Base-by-base conservation (phyloP, 2,888 invertebrate genomes). In the Aquatica leii region DNA sequence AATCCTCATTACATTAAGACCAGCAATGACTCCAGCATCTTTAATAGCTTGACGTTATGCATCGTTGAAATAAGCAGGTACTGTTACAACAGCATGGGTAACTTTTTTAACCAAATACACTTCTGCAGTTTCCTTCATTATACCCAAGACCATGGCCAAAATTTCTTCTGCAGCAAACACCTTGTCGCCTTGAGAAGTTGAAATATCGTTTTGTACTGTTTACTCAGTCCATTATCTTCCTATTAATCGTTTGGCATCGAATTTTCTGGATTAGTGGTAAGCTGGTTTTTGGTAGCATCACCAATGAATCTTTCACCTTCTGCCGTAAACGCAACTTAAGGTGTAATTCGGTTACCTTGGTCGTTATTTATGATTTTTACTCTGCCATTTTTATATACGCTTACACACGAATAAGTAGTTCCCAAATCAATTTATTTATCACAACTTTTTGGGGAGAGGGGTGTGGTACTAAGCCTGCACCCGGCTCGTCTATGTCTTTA, bases 341-440 rank as follows among this genome's bases (percentile, higher is more conserved):
- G 98, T 1, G 98, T 98, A 81, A 97, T 98, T 78, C 98, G 91
- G 84, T 98, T 98, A 83, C 98, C 98, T 84, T 98, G 98, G 84
- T 98, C 98, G 78, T 98, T 98, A 73, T 98, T 97, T 74, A 98
- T 98, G 76, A 98, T 98, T 85, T 98, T 98, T 49, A 98, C 98
- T 56, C 97, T 88, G 2, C 98, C 98, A 83, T 98, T 97, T 82
- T 97, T 97, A 84, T 95, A 98, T 0, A 96, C 95, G 74, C 95
- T 95, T 74, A 96, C 95, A 85, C 95, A 98, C 74, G 98, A 98
- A 82, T 98, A 98, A 54, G 98, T 98, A 69, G 98, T 98, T 78
- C 98, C 98, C 81, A 98, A 88, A 88, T 98, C 98, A 81, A 98
- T 98, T n/a, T n/a, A n/a, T n/a, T n/a, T n/a, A n/a, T n/a, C n/a